These are phyloP conservation scores for Archips crataeganus DNA, from an alignment of 2,888 invertebrate species.

Conservation along the genomic window DNA sequence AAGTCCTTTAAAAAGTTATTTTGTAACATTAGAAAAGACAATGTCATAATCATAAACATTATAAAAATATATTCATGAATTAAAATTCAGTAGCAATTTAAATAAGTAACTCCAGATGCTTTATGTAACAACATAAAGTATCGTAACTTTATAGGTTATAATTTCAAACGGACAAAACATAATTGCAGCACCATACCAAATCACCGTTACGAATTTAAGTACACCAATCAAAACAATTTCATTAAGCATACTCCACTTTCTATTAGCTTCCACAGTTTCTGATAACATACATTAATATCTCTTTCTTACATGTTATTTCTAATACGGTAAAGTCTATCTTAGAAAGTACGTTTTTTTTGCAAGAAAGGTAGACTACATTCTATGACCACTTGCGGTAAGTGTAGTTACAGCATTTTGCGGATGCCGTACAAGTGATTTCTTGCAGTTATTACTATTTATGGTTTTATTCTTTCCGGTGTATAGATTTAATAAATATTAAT, in stretches of 20 bases:
- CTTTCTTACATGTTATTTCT: neutral
- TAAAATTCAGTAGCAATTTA: no score
- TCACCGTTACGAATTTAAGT: constrained; percentile 5
- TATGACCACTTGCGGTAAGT: constrained; percentile 20
- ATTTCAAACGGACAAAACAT: constrained; percentile 9
- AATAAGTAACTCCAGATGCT: no score
- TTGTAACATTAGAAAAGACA: no score
- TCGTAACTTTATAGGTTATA: no score
- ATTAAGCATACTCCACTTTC: constrained; percentile 21
- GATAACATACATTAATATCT: constrained; percentile 5
- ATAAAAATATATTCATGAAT: no score
- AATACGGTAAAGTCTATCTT: neutral
- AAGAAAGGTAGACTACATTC: neutral
- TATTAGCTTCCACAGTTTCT: constrained; percentile 10
- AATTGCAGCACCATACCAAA: constrained; percentile 20
- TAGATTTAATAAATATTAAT: constrained; percentile 18
- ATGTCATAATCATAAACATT: no score
- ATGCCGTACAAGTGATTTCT: neutral
- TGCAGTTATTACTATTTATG: constrained; percentile 17
- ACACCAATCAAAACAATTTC: constrained; percentile 27
- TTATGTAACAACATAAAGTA: no score
- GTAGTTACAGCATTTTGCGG: neutral
- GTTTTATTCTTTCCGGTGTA: constrained; percentile 14
- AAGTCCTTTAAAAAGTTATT: no score
- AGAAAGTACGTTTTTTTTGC: neutral